Percentiles rank a stretch among this genome's conserved stretches.
Evolutionary conservation across 1,140 invertebrate species (phyloP).

Genomic region (Saccostrea cuccullata): DNA sequence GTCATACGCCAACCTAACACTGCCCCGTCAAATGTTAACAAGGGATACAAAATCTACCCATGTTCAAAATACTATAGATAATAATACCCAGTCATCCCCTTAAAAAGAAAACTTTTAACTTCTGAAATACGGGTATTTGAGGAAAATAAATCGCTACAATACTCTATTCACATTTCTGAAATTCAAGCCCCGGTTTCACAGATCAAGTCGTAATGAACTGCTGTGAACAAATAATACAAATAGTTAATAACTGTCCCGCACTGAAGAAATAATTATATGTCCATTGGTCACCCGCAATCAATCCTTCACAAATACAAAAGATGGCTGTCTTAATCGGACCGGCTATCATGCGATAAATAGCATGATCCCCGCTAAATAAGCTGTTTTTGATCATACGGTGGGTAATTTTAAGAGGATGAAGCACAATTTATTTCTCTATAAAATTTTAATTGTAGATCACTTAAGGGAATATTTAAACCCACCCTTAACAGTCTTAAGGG

Average conservation of each 20-base stretch:
- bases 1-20: not conserved
- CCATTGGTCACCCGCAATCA: constrained; percentile 37
- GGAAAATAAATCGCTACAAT: constrained; percentile 36
- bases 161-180: constrained; percentile 34
- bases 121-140: constrained; percentile 14
- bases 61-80: not conserved
- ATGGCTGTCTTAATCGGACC: constrained; percentile 25
- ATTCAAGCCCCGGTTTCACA: constrained; percentile 29
- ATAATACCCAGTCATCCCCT: not conserved
- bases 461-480: constrained; percentile 31
- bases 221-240: constrained; percentile 31
- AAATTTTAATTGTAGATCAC: constrained; percentile 38
- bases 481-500: not conserved
- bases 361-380: constrained; percentile 32
- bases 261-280: constrained; percentile 45
- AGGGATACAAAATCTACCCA: not conserved
- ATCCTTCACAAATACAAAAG: constrained; percentile 23
- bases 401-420: constrained; percentile 29
- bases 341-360: constrained; percentile 32
- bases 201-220: constrained; percentile 30
- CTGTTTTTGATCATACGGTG: constrained; percentile 26
- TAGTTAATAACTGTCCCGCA: constrained; percentile 39
- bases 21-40: constrained; percentile 3
- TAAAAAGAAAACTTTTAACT: constrained; percentile 27
- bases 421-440: constrained; percentile 31